Conservation (phyloP, 2,113 vertebrate species). For the Fulmarus glacialis region DNA sequence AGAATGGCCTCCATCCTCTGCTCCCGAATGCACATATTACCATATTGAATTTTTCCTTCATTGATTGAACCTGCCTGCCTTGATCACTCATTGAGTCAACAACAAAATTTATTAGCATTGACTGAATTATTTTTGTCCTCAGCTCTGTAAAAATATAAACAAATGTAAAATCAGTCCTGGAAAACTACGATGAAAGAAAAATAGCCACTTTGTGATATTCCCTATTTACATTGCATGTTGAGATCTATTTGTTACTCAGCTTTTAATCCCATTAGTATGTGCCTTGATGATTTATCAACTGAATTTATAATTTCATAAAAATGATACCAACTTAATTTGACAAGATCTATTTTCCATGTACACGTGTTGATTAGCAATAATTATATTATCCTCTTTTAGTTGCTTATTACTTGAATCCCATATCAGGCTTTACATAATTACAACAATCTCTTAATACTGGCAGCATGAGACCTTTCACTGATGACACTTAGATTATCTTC, state of each 20-base stretch:
- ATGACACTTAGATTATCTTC: background rate
- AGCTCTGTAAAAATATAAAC: background rate
- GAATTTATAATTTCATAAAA: slow-evolving; percentile 10
- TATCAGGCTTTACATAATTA: background rate
- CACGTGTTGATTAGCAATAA: slow-evolving; percentile 25
- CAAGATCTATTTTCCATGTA: background rate
- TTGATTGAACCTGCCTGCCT: background rate
- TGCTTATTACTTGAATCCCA: background rate
- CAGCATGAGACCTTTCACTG: background rate
- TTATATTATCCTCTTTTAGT: background rate
- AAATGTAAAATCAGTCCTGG: background rate
- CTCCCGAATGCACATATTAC: background rate
- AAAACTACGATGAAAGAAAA: background rate
- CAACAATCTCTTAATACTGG: background rate
- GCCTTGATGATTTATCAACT: background rate
- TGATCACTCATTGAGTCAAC: background rate
- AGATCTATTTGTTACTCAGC: background rate
- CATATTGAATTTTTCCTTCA: background rate
- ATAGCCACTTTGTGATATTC: background rate
- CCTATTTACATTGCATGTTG: background rate
- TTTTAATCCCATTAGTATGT: background rate
- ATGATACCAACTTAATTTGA: background rate
- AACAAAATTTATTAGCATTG: background rate
- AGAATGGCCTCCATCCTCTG: background rate
- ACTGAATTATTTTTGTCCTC: background rate